Percentiles rank a stretch among this genome's conserved stretches.
These are phyloP conservation scores for Eidolon dupreanum DNA, from an alignment of 2,797 vertebrate species.

Conservation along the genomic window DNA sequence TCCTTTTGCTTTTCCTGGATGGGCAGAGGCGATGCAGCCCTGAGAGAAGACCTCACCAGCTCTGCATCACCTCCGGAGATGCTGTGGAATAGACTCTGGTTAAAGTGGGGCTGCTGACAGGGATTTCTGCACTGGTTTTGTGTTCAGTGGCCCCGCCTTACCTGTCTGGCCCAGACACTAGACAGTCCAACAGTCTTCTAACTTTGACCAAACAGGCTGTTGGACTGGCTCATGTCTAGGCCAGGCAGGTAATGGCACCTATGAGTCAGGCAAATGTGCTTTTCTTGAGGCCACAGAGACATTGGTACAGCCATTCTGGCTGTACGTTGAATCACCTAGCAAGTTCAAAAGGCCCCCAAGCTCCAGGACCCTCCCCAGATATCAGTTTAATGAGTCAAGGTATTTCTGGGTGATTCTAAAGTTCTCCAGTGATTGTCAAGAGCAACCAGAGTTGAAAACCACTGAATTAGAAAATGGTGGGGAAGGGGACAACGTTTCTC, in stretches of 20 bases:
- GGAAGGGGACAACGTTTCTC: neutral
- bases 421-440: neutral
- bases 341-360: neutral
- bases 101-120: neutral
- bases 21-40: neutral
- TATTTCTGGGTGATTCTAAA: neutral
- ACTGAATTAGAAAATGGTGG: accelerated
- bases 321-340: neutral
- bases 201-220: neutral
- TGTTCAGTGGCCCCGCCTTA: neutral
- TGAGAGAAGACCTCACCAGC: accelerated
- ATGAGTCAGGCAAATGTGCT: neutral
- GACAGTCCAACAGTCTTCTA: neutral
- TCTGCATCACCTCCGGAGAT: neutral
- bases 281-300: neutral
- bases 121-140: neutral
- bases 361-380: neutral
- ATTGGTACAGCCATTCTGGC: neutral
- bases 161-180: no score
- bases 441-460: neutral
- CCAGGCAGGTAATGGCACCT: neutral
- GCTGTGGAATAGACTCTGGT: neutral
- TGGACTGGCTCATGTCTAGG: neutral
- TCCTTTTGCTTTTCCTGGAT: neutral
- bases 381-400: neutral